Evolutionary conservation across 1,140 invertebrate species (phyloP).

Genomic region (Leptopilina boulardi): DNA sequence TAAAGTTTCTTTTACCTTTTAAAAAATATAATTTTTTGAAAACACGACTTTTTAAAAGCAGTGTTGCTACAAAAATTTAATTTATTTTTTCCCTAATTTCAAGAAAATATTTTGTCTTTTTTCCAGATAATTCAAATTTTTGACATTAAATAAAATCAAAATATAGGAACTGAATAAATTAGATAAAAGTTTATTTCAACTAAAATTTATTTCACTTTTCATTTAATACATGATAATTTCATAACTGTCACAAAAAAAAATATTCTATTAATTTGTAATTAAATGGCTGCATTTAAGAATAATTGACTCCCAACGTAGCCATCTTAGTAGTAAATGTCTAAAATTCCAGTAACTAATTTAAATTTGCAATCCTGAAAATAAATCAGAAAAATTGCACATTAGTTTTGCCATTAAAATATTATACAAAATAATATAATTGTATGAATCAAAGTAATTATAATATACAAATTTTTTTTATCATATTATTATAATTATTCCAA

Average conservation of each 20-base stretch:
- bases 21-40: no score
- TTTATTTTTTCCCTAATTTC: no score
- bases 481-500: no score
- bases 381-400: neutral
- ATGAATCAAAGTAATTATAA: no score
- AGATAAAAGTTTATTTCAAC: neutral
- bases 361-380: neutral
- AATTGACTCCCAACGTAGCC: neutral
- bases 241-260: neutral
- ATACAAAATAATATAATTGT: no score
- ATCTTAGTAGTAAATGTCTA: neutral
- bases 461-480: no score
- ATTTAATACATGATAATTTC: neutral
- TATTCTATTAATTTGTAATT: conserved; percentile 12
- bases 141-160: neutral
- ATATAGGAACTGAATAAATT: neutral
- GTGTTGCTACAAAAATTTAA: no score
- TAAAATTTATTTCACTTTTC: neutral
- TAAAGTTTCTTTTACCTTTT: no score
- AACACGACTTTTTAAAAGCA: no score
- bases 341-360: neutral
- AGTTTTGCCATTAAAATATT: neutral
- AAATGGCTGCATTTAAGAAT: neutral
- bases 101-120: no score
- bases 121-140: no score